Evolutionary conservation across 2,888 invertebrate genomes (phyloP).

Genomic region (Trilocha varians): DNA sequence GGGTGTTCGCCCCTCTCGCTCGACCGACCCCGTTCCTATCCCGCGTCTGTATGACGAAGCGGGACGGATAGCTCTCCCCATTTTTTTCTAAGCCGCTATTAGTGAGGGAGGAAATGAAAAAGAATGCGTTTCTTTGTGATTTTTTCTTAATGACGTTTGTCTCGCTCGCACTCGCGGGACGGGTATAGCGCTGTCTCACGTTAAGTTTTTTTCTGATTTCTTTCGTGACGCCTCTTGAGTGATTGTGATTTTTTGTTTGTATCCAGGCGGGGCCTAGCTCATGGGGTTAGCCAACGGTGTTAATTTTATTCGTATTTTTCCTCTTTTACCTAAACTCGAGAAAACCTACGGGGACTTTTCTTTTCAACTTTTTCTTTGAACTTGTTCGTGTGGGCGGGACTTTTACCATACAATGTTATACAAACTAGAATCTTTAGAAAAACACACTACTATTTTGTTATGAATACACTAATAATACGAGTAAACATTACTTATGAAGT

Average conservation of each 20-base stretch:
- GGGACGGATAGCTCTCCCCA: slow-evolving; percentile 55
- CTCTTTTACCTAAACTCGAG: slow-evolving; percentile 47
- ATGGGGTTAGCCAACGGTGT: slow-evolving; percentile 59
- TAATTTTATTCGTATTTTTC: slow-evolving; percentile 42
- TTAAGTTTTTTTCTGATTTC: slow-evolving; percentile 49
- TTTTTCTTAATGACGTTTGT: slow-evolving; percentile 58
- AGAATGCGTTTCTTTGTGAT: slow-evolving; percentile 70
- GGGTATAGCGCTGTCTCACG: slow-evolving; percentile 36
- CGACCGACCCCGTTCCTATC: slow-evolving; percentile 48
- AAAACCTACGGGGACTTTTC: slow-evolving; percentile 14
- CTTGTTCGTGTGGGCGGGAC: background rate
- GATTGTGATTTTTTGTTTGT: slow-evolving; percentile 55
- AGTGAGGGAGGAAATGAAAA: slow-evolving; percentile 71
- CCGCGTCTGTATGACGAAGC: slow-evolving; percentile 54
- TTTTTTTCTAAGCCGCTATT: slow-evolving; percentile 70
- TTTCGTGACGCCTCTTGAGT: slow-evolving; percentile 65
- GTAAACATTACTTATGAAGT: no score
- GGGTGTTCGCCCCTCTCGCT: slow-evolving; percentile 61
- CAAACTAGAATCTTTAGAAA: background rate
- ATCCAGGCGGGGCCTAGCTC: slow-evolving; percentile 68
- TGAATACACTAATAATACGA: no score
- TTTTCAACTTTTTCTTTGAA: background rate
- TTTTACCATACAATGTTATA: no score
- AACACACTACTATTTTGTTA: background rate
- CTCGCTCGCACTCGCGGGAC: slow-evolving; percentile 46